Evolutionary conservation across 2,113 vertebrate genomes (phyloP).

Genomic region (Limnothrissa miodon): DNA sequence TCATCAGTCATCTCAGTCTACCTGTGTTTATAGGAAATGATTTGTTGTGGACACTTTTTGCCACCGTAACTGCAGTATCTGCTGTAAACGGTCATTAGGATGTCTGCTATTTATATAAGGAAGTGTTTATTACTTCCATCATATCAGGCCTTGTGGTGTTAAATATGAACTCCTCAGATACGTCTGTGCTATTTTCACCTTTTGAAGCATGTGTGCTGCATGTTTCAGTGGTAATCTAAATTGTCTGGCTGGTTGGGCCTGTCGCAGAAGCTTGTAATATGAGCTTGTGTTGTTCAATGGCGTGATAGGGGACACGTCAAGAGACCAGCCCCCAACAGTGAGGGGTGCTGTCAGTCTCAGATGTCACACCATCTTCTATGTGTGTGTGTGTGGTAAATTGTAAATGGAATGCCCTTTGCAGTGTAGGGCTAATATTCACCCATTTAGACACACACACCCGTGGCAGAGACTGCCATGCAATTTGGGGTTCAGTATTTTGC

Average conservation of each 20-base stretch:
- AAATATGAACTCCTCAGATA: constrained; percentile 42
- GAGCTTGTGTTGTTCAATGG: background rate
- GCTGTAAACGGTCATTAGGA: background rate
- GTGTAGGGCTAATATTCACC: no score
- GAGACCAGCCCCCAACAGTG: background rate
- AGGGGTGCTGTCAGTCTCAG: background rate
- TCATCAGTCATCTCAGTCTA: no score
- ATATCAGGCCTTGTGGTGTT: constrained; percentile 20
- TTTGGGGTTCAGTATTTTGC: no score
- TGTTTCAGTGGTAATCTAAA: no score
- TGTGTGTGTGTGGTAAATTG: background rate
- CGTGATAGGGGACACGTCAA: background rate
- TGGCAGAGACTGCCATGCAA: no score
- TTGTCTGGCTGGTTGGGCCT: background rate
- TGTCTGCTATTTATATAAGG: background rate
- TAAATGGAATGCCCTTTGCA: no score
- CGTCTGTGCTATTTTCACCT: background rate
- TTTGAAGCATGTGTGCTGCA: no score
- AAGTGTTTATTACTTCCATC: background rate
- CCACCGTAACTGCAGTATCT: background rate
- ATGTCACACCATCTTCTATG: background rate
- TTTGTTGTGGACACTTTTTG: background rate
- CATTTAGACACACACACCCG: no score
- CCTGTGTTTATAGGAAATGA: no score
- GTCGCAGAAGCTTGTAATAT: background rate